Evolutionary conservation across 2,113 vertebrate species (phyloP).

Genomic region (Guaruba guarouba): DNA sequence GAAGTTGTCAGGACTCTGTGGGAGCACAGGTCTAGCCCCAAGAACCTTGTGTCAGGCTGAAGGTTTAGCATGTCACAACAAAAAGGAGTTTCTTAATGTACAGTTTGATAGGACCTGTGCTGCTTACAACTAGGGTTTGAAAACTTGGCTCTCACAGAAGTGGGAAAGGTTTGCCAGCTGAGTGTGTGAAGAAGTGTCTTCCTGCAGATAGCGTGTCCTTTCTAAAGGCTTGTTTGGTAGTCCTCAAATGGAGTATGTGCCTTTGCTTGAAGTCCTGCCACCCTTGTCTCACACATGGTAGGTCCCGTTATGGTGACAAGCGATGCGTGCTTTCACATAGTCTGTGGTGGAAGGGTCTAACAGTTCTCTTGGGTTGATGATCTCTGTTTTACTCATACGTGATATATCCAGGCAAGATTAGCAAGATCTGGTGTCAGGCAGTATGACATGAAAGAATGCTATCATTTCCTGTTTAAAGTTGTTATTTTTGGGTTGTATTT

Average conservation of each 20-base stretch:
- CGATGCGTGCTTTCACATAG: neutral
- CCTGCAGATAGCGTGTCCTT: neutral
- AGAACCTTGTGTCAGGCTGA: neutral
- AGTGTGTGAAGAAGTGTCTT: neutral
- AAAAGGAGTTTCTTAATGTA: neutral
- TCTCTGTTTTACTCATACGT: neutral
- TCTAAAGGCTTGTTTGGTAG: neutral
- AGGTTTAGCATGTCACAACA: neutral
- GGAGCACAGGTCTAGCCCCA: neutral
- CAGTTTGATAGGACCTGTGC: neutral
- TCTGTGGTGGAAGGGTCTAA: neutral
- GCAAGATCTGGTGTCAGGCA: fast-evolving
- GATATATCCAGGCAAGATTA: neutral
- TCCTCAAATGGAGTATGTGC: neutral
- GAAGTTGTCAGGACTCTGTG: neutral
- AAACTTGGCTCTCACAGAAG: neutral
- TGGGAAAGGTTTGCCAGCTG: neutral
- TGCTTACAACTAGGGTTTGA: neutral
- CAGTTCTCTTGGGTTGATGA: neutral
- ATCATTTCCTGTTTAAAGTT: neutral
- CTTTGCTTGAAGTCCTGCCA: neutral
- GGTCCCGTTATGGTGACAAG: neutral
- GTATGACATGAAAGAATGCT: neutral
- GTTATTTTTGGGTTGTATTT: neutral
- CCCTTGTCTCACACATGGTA: neutral